phyloP scores from a whole-genome alignment of 2,888 invertebrate species.

The Steinernema carpocapsae region DNA sequence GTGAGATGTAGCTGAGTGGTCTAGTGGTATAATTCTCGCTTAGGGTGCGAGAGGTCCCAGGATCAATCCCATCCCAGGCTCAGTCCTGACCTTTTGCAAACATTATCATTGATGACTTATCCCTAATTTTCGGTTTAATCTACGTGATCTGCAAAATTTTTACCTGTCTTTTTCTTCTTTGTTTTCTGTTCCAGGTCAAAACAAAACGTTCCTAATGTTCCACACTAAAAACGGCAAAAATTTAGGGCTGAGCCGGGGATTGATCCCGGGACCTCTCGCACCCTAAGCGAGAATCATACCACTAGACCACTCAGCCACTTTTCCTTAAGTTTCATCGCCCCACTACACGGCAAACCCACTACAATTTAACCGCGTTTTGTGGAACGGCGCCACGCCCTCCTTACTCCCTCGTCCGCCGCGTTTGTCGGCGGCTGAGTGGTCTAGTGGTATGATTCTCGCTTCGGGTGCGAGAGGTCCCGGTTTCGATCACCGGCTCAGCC shows the following conservation, averaged over 20 bases:
- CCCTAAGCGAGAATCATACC: constrained; percentile 64
- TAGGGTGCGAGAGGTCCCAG: constrained; percentile 66
- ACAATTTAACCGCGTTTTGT: too few species aligned
- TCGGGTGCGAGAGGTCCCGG: constrained; percentile 69
- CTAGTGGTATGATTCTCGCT: constrained; percentile 67
- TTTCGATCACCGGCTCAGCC: constrained; percentile 57
- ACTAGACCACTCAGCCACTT: constrained; percentile 60
- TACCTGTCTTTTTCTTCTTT: too few species aligned
- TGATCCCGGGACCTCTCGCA: constrained; percentile 64
- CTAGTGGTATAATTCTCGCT: constrained; percentile 66
- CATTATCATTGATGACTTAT: too few species aligned
- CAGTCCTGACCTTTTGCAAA: too few species aligned
- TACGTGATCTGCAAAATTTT: too few species aligned
- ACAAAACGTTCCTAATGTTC: too few species aligned
- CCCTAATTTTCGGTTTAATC: too few species aligned
- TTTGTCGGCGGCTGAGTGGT: constrained; percentile 41
- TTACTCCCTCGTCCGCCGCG: too few species aligned
- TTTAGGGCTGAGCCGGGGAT: constrained; percentile 59
- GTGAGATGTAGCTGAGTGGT: constrained; percentile 63
- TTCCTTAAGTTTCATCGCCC: background rate
- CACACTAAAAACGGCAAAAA: too few species aligned
- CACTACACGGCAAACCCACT: too few species aligned
- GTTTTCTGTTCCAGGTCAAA: too few species aligned
- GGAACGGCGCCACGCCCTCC: too few species aligned
- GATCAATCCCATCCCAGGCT: constrained; percentile 61